A percentile compares a stretch with the other conserved stretches of the same genome.
phyloP scores from a whole-genome alignment of 2,888 invertebrate species.

The Cartodere bifasciata region DNA sequence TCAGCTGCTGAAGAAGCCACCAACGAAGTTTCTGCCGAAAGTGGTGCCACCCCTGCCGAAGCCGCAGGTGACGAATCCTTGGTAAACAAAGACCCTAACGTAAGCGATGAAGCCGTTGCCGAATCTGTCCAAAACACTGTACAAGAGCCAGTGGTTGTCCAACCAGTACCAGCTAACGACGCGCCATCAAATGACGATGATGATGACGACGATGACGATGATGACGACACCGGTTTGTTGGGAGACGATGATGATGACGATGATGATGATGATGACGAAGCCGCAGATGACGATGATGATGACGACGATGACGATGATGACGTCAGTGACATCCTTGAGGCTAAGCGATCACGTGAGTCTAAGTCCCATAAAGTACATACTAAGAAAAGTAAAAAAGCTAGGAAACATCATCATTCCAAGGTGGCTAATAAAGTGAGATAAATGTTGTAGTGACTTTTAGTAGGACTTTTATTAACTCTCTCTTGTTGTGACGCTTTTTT shows the following conservation, averaged over 20 bases:
- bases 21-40: conserved; percentile 34
- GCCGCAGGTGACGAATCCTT: conserved; percentile 19
- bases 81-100: conserved; percentile 30
- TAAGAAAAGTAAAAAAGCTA: conserved; percentile 30
- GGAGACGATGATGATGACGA: conserved; percentile 47
- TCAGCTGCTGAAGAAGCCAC: conserved; percentile 33
- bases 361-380: conserved; percentile 41
- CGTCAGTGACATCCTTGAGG: conserved; percentile 55
- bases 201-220: conserved; percentile 34
- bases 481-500: conserved; percentile 9
- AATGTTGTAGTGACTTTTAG: conserved; percentile 13
- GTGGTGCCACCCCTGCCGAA: conserved; percentile 19
- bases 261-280: conserved; percentile 53
- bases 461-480: conserved; percentile 7
- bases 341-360: conserved; percentile 76
- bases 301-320: conserved; percentile 54
- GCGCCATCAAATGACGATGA: conserved; percentile 34
- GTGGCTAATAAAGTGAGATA: conserved; percentile 27
- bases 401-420: conserved; percentile 26
- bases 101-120: conserved; percentile 18
- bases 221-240: too few species aligned
- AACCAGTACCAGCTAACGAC: conserved; percentile 31
- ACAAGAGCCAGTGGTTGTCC: conserved; percentile 26
- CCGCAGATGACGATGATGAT: conserved; percentile 52
- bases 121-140: conserved; percentile 21